Base-by-base conservation (phyloP, 1,140 invertebrate genomes). In the Dryas iulia region DNA sequence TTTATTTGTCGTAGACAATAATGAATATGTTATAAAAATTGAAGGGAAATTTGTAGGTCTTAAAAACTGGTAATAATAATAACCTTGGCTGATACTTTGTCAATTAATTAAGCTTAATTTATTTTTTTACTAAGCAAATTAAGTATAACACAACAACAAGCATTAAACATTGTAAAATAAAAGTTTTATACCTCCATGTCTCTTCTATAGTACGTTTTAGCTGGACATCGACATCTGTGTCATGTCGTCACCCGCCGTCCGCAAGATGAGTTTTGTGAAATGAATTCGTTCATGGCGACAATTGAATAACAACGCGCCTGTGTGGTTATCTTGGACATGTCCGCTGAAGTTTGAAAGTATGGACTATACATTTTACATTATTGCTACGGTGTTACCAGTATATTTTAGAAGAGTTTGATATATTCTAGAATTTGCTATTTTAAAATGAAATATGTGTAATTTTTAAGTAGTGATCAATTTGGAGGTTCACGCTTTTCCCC, bases 201-300 rank as follows among this genome's bases (percentile, higher is more conserved):
- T 8, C 39, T 47, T 47, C 39, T 3, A 21, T 47, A 47, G 8
- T 8, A 28, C 18, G 18, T 21, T 39, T 47, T 10, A 47, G 39
- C 18, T 47, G 39, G 39, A 21, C 39, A 47, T 21, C 39, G 18
- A 74, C 31, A 39, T 81, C 76, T 64, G 66, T 69, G 78, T 70
- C 68, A 63, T 71, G 77, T 72, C 83, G 76, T 82, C 79, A 77
- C 73, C 76, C 75, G 77, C 62, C 71, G 82, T 78, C 77, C 77
- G 78, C 81, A 87, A 89, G 87, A 87, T 88, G 87, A 90, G 86
- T 89, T 90, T 86, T 87, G 85, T 87, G 79, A 73, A 87, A 90
- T 90, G 87, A 90, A 89, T 89, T 89, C 86, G 86, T 90, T 86
- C 80, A 71, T 73, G 65, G 78, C 77, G 74, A 88, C 84, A 90